Percentiles rank a stretch among this genome's conserved stretches.
Evolutionary conservation across 2,113 vertebrate genomes (phyloP).

Genomic region (Agelaius tricolor): DNA sequence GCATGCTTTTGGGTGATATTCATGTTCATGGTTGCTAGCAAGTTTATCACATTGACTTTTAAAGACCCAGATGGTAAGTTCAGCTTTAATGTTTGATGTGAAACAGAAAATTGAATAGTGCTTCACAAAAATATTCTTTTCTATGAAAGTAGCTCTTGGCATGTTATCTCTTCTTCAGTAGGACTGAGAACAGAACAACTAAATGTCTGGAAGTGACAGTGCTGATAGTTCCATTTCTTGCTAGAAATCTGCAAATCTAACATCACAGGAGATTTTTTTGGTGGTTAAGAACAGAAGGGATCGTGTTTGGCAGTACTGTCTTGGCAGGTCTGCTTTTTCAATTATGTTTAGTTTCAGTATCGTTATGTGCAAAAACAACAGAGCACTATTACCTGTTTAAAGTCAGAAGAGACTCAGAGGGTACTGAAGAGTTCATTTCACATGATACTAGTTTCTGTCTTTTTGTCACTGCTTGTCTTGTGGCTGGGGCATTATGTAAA

Average conservation of each 20-base stretch:
- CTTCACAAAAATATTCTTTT: not conserved
- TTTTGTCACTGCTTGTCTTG: not conserved
- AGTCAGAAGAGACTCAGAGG: not conserved
- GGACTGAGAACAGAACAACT: not conserved
- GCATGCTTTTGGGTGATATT: conserved; percentile 97
- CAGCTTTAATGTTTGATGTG: not conserved
- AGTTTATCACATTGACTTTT: conserved; percentile 88
- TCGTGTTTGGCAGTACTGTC: not conserved
- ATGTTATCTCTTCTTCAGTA: not conserved
- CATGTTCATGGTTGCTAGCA: conserved; percentile 95
- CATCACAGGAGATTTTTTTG: not conserved
- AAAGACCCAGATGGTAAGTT: conserved; percentile 86
- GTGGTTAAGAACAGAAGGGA: not conserved
- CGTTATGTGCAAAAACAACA: accelerated
- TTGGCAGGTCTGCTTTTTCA: not conserved
- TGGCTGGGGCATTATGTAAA: not conserved
- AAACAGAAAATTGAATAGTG: not conserved
- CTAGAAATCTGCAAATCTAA: not conserved
- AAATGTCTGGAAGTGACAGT: not conserved
- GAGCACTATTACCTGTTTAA: not conserved
- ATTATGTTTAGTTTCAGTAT: not conserved
- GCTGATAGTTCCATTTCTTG: not conserved
- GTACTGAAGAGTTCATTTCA: not conserved
- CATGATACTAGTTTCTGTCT: not conserved
- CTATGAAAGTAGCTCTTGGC: not conserved